These are phyloP conservation scores for Papilio demoleus DNA, from an alignment of 2,888 invertebrate genomes.

Conservation along the genomic window DNA sequence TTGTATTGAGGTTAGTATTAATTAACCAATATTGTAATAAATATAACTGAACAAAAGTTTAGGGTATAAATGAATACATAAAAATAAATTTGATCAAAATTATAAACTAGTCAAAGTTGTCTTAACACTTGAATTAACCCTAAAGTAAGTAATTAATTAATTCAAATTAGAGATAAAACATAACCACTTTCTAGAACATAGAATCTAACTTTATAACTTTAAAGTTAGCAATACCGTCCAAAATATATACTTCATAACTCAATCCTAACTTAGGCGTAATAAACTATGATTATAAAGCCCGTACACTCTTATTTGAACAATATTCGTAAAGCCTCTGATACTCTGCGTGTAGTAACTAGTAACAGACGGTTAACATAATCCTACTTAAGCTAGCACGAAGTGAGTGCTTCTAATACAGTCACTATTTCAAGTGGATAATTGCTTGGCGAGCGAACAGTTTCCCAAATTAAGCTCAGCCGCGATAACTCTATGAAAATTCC, in stretches of 20 bases:
- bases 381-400: constrained; percentile 72
- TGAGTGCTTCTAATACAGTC: constrained; percentile 75
- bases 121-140: not conserved
- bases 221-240: not conserved
- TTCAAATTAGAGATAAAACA: not conserved
- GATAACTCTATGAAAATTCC: constrained; percentile 56
- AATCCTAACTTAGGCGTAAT: constrained; percentile 4
- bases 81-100: too few relatives aligned
- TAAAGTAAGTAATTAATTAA: not conserved
- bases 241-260: not conserved
- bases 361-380: constrained; percentile 68
- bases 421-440: constrained; percentile 81
- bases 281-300: constrained; percentile 4
- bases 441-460: constrained; percentile 65
- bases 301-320: constrained; percentile 20
- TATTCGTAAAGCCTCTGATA: constrained; percentile 25
- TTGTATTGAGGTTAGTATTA: too few relatives aligned
- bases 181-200: not conserved
- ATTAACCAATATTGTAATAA: too few relatives aligned
- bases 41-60: too few relatives aligned
- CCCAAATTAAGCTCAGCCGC: constrained; percentile 61
- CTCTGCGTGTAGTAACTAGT: constrained; percentile 32
- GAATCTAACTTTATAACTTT: not conserved
- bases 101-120: not conserved
- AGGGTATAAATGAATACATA: too few relatives aligned